Percentiles rank a stretch among this genome's conserved stretches.
phyloP scores from a whole-genome alignment of 2,888 invertebrate genomes.

The Nemotelus pantherinus region DNA sequence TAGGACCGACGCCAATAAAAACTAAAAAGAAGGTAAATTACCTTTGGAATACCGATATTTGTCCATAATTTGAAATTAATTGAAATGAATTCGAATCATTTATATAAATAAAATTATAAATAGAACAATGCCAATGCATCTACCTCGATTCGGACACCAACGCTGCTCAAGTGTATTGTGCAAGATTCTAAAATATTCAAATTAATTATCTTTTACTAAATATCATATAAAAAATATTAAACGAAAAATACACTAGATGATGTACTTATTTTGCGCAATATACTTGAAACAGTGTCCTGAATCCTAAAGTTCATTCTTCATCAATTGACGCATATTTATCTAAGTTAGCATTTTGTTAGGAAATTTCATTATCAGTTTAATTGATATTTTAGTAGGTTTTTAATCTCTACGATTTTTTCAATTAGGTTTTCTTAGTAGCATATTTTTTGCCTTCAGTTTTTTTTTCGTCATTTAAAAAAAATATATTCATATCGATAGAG shows the following conservation, averaged over 20 bases:
- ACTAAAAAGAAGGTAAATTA: no score
- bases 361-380: not conserved
- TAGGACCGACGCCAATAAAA: no score
- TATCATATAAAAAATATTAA: no score
- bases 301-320: not conserved
- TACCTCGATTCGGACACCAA: not conserved
- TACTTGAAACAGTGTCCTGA: slow-evolving; percentile 1
- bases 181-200: not conserved
- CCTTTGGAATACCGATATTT: no score
- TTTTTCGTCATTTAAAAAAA: slow-evolving; percentile 7
- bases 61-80: no score
- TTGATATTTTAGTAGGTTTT: not conserved
- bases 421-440: not conserved
- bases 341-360: not conserved
- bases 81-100: no score
- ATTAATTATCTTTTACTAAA: no score
- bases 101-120: no score
- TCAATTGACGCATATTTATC: slow-evolving; percentile 34
- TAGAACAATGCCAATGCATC: not conserved
- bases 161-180: not conserved
- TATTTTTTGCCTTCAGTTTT: not conserved
- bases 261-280: slow-evolving; percentile 1
- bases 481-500: not conserved
- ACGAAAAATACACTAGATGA: no score
- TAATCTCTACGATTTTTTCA: not conserved